These are phyloP conservation scores for Lasioglossum vierecki DNA, from an alignment of 2,888 invertebrate genomes.

Conservation along the genomic window DNA sequence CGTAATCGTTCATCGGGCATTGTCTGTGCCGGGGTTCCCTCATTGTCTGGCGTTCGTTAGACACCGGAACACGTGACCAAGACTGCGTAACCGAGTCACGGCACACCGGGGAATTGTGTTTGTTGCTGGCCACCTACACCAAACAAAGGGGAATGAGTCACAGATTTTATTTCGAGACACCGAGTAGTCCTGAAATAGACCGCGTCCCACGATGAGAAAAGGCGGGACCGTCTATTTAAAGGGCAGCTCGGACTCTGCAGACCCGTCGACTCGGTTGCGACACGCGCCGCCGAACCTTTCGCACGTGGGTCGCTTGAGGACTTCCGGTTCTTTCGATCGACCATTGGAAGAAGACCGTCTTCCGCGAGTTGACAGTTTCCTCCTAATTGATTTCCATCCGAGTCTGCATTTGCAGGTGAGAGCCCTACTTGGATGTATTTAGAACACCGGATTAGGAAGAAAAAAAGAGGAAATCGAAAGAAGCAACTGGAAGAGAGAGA, in stretches of 20 bases:
- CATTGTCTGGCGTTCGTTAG: conserved; percentile 24
- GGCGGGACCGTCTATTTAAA: conserved; percentile 74
- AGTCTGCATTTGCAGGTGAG: neutral
- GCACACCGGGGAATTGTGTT: conserved; percentile 31
- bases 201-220: conserved; percentile 71
- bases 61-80: conserved; percentile 27
- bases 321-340: conserved; percentile 48
- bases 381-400: neutral
- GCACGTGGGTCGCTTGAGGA: conserved; percentile 38
- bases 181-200: conserved; percentile 74
- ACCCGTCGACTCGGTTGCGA: conserved; percentile 40
- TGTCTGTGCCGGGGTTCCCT: conserved; percentile 14
- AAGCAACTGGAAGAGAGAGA: too few species aligned
- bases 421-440: neutral
- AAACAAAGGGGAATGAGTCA: conserved; percentile 75
- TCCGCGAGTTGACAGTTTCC: neutral
- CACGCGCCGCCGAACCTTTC: conserved; percentile 33
- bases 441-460: too few species aligned
- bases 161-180: conserved; percentile 72
- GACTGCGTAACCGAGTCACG: conserved; percentile 37
- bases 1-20: neutral
- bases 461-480: too few species aligned
- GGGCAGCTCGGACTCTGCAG: conserved; percentile 41
- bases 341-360: neutral
- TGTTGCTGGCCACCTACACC: conserved; percentile 63